phyloP scores from a whole-genome alignment of 2,113 vertebrate genomes.

The Aphyosemion australe region DNA sequence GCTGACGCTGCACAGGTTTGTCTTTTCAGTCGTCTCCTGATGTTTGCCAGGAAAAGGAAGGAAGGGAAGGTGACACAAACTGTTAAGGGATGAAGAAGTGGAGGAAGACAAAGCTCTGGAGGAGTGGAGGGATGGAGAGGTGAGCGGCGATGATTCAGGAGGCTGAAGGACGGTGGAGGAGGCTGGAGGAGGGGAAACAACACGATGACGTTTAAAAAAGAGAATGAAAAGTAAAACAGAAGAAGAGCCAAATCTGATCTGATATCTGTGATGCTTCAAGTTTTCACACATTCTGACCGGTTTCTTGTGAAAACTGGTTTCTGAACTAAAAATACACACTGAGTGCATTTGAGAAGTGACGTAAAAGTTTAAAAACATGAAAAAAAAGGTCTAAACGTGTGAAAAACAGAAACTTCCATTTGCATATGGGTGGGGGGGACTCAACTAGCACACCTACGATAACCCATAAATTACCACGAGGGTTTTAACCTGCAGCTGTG shows the following conservation, averaged over 20 bases:
- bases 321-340: background rate
- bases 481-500: slow-evolving; percentile 25
- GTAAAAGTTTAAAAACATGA: background rate
- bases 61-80: slow-evolving; percentile 23
- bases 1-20: background rate
- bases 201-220: background rate
- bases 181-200: slow-evolving; percentile 28
- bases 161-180: slow-evolving; percentile 49
- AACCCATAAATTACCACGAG: slow-evolving; percentile 59
- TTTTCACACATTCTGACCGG: background rate
- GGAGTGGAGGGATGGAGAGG: slow-evolving; percentile 12
- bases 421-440: slow-evolving; percentile 41
- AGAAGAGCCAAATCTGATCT: no score
- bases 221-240: background rate
- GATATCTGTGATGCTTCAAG: no score
- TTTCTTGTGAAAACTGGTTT: slow-evolving; percentile 4
- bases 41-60: background rate
- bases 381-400: background rate
- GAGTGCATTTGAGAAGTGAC: background rate
- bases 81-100: slow-evolving; percentile 1
- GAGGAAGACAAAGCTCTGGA: slow-evolving; percentile 18
- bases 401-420: slow-evolving; percentile 49
- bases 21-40: slow-evolving; percentile 23
- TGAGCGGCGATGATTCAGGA: slow-evolving; percentile 24
- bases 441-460: slow-evolving; percentile 17